Base-by-base conservation (phyloP, 1,140 invertebrate species). In the Zeugodacus cucurbitae region DNA sequence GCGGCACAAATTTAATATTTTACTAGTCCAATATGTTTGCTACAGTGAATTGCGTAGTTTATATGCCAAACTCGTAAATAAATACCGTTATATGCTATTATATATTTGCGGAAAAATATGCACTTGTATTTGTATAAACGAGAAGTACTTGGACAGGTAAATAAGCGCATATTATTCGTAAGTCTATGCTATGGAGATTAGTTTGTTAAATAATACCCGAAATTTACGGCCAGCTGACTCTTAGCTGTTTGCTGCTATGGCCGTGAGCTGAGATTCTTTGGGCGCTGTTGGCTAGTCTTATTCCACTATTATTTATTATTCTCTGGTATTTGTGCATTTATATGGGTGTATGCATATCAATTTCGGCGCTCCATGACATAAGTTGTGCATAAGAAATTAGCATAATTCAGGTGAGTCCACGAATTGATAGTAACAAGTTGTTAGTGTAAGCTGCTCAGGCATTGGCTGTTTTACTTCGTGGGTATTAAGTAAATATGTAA, bases 381-480 rank as follows among this genome's bases (percentile, higher is more conserved):
- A 37, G 37, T 22, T 74, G 37, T 82, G 37, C 74, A 82, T 82
- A 82, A 82, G 74, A 82, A 82, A 82, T 82, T 82, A 7, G 37
- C 41, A 0, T 82, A 48, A 14, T 26, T 22, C 44, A 26, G n/a
- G n/a, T 48, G 37, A 8, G 44, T 22, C 17, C 41, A 48, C 17
- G 26, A 34, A 54, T 82, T 82, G 74, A 48, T 54, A 37, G 44
- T n/a, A 82, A 82, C 26, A 22, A 8, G 7, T 10, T 82, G 22
- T 54, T 26, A 54, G 41, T 20, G 2, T 29, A 82, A 82, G n/a
- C 74, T 44, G 74, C 0, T 54, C 22, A 17, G 11, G 29, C 48
- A 54, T 0, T 11, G 48, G 20, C 0, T 54, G 20, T 3, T 17
- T 54, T 3, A 54, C 1, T 3, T 54, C 48, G 14, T 17, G 48